Conservation (phyloP, 2,888 invertebrate species). For the Pristionchus arcanus region DNA sequence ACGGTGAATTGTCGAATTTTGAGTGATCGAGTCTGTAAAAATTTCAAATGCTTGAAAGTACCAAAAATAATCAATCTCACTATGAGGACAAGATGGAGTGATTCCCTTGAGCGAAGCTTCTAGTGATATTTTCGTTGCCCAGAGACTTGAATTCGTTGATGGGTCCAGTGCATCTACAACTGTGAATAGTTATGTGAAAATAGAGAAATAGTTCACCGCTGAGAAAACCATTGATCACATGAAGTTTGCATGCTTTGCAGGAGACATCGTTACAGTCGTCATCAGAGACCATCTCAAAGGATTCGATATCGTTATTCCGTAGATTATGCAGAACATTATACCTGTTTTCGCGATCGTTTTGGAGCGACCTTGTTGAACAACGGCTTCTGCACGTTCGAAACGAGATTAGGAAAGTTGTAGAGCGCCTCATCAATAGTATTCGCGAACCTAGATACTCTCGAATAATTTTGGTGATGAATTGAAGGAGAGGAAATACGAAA, state of each 20-base stretch:
- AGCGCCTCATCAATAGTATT: conserved; percentile 11
- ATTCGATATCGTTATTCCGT: too few species aligned
- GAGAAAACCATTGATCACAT: conserved; percentile 35
- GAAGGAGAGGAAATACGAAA: background rate
- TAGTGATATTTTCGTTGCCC: background rate
- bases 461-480: too few species aligned
- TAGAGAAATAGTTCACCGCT: background rate
- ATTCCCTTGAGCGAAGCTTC: background rate
- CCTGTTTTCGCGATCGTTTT: background rate
- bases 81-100: background rate
- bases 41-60: background rate
- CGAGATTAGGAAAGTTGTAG: conserved; percentile 50
- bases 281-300: too few species aligned
- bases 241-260: conserved; percentile 30
- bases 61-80: background rate
- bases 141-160: background rate
- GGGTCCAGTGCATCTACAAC: background rate
- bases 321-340: background rate
- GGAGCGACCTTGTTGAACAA: background rate
- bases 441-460: conserved; percentile 28
- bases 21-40: background rate
- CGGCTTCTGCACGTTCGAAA: background rate
- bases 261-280: background rate
- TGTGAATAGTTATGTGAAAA: background rate
- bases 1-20: background rate